Conservation (phyloP, 2,797 vertebrate species). For the Anas flavirostris region DNA sequence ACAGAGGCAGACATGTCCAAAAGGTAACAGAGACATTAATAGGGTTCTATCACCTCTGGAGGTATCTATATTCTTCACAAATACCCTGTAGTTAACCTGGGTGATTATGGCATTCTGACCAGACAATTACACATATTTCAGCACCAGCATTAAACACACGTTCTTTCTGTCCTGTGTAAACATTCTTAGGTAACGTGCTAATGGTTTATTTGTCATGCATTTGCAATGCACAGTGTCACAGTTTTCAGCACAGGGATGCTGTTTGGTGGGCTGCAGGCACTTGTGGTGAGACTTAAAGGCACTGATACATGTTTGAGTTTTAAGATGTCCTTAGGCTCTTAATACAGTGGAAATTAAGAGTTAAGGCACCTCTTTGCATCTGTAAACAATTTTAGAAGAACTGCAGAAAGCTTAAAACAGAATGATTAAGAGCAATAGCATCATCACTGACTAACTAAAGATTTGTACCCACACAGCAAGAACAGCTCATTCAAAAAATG, state of each 20-base stretch:
- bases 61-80: background rate
- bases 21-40: background rate
- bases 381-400: constrained; percentile 13
- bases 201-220: background rate
- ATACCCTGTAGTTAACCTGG: background rate
- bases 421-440: background rate
- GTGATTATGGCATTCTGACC: background rate
- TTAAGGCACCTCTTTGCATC: background rate
- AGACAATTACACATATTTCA: background rate
- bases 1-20: background rate
- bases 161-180: background rate
- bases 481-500: background rate
- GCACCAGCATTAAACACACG: background rate
- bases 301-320: background rate
- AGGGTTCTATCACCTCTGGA: background rate
- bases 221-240: background rate
- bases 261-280: background rate
- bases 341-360: background rate
- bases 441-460: background rate
- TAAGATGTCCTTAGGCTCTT: background rate
- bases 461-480: constrained; percentile 14
- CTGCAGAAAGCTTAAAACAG: background rate
- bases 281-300: background rate
- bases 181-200: background rate
- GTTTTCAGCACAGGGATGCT: background rate